Conservation (phyloP, 1,140 invertebrate genomes). For the Daktulosphaira vitifoliae region DNA sequence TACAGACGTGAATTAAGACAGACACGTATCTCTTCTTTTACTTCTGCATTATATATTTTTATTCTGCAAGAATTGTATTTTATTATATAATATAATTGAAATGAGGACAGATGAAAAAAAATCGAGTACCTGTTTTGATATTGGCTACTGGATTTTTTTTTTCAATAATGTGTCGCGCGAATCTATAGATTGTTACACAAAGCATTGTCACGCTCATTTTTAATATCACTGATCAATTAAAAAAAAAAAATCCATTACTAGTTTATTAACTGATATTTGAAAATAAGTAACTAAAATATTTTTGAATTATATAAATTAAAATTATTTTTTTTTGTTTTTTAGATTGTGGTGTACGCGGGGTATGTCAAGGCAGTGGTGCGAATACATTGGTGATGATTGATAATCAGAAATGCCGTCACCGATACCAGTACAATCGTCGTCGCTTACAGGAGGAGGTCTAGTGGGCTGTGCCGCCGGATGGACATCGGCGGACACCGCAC, state of each 20-base stretch:
- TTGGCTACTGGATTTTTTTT: slow-evolving; percentile 22
- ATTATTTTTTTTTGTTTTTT: neutral
- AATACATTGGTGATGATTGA: slow-evolving; percentile 33
- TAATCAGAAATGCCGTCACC: slow-evolving; percentile 33
- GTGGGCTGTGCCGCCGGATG: slow-evolving; percentile 30
- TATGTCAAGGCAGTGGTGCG: slow-evolving; percentile 31
- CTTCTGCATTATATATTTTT: neutral
- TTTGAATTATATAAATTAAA: too few relatives aligned
- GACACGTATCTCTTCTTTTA: slow-evolving; percentile 8
- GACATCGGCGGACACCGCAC: slow-evolving; percentile 8
- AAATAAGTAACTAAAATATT: too few relatives aligned
- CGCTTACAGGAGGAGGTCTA: slow-evolving; percentile 25
- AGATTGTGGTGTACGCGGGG: slow-evolving; percentile 29
- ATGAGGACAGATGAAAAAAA: neutral
- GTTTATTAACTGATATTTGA: neutral
- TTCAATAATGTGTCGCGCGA: neutral
- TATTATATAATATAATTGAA: neutral
- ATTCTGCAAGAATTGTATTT: neutral
- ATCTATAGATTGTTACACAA: too few relatives aligned
- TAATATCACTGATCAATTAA: neutral
- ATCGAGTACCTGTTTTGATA: slow-evolving; percentile 19
- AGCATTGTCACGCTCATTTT: neutral
- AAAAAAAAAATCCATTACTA: neutral
- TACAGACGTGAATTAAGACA: slow-evolving; percentile 20
- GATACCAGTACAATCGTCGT: slow-evolving; percentile 31